Conservation (phyloP, 2,113 vertebrate genomes). For the Siphamia tubifer region DNA sequence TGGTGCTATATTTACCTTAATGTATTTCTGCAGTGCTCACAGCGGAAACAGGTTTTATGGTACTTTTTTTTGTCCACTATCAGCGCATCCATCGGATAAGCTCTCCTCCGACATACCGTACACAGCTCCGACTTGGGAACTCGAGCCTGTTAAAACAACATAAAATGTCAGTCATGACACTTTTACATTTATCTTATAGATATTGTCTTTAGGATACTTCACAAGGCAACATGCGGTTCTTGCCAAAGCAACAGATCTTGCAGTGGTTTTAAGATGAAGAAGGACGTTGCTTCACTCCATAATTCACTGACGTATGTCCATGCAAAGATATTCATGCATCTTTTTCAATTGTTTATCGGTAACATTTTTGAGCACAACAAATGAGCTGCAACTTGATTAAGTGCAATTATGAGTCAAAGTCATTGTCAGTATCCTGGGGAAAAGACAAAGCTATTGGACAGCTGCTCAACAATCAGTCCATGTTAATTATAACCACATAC, state of each 20-base stretch:
- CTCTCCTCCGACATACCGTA: constrained; percentile 88
- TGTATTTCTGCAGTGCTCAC: constrained; percentile 90
- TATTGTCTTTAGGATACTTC: not conserved
- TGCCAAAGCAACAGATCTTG: too few species aligned
- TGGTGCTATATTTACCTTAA: constrained; percentile 84
- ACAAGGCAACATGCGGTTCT: constrained; percentile 5
- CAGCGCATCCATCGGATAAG: constrained; percentile 95
- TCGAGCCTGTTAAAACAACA: constrained; percentile 82
- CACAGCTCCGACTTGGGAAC: constrained; percentile 90
- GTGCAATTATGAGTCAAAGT: too few species aligned
- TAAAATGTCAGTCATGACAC: not conserved
- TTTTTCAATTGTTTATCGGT: not conserved
- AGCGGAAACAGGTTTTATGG: constrained; percentile 98
- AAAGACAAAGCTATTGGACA: not conserved
- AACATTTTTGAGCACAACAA: not conserved
- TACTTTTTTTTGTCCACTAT: constrained; percentile 93
- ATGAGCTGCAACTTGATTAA: not conserved
- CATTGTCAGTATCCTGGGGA: not conserved
- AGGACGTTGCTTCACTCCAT: too few species aligned
- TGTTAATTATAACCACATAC: too few species aligned
- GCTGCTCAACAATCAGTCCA: not conserved
- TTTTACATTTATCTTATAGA: not conserved
- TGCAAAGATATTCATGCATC: not conserved
- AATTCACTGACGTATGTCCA: too few species aligned
- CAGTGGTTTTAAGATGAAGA: not conserved